Evolutionary conservation across 1,140 invertebrate genomes (phyloP), one percentile per base, ranked within the genome.

Genomic region (Antheraea mylitta): DNA sequence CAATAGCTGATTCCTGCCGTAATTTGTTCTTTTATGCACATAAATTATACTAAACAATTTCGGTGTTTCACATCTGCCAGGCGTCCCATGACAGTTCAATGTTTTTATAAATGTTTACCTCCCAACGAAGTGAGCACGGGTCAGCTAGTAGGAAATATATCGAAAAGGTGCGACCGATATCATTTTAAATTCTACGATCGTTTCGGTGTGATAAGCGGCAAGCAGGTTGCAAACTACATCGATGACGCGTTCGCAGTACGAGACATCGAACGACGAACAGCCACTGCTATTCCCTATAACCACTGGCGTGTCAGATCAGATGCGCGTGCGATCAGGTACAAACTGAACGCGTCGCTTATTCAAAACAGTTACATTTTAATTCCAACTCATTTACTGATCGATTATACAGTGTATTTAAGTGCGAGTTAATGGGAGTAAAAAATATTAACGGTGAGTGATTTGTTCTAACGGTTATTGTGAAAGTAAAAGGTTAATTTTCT

Each of bases 201-300:
- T 53, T 38, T 65, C 77, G 71, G 78, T 83, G 79, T 80, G 72
- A 84, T 64, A 53, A 69, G 48, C 62, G 64, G 59, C 72, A 53
- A 67, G 68, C 73, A 77, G 75, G 77, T 79, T 78, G 80, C 80
- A 81, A 82, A 73, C 72, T 71, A 63, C 77, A 73, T 60, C 63
- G 18, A 69, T 77, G 72, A 77, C 70, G 70, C 73, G 64, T 66
- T 65, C 70, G 59, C 59, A 37, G 65, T 66, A 66, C 70, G 73
- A 69, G 75, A 74, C 73, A 67, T 18, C 66, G 69, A 64, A 74
- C 68, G 68, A 58, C 64, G 67, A 69, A 73, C 63, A 53, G 36
- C 58, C 63, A 53, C 16, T 53, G 45, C 45, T 53, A 53, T 69
- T 64, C 67, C 70, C 18, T 38, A 48, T 71, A 60, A 22, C 67